phyloP scores from a whole-genome alignment of 2,113 vertebrate species.

The Rostratula benghalensis region DNA sequence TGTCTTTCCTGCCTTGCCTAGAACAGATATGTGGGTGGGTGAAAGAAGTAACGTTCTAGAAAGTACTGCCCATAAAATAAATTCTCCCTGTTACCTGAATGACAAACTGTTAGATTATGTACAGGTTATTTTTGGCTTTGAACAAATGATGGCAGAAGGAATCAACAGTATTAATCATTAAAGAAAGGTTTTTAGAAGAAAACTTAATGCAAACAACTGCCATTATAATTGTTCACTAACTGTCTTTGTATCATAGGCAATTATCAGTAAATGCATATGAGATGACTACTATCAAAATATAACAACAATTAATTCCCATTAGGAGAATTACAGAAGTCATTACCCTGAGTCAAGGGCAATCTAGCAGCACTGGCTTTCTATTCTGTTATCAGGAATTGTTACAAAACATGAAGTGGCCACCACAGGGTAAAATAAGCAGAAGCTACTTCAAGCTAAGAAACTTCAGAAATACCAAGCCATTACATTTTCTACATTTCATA shows the following conservation, averaged over 20 bases:
- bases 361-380: neutral
- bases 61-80: neutral
- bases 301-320: neutral
- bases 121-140: neutral
- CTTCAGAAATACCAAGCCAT: neutral
- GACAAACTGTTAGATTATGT: neutral
- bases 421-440: neutral
- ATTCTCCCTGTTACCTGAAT: neutral
- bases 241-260: neutral
- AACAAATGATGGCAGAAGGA: neutral
- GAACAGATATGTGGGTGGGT: neutral
- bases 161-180: neutral
- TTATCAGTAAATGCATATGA: neutral
- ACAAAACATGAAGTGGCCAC: neutral
- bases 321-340: neutral
- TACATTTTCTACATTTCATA: neutral
- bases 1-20: neutral
- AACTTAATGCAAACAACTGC: neutral
- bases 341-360: neutral
- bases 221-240: neutral
- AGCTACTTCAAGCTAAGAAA: neutral
- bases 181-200: neutral
- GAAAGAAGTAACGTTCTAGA: constrained; percentile 36
- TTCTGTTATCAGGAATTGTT: neutral
- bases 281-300: neutral